Evolutionary conservation across 1,140 invertebrate genomes (phyloP).

Genomic region (Formica exsecta): DNA sequence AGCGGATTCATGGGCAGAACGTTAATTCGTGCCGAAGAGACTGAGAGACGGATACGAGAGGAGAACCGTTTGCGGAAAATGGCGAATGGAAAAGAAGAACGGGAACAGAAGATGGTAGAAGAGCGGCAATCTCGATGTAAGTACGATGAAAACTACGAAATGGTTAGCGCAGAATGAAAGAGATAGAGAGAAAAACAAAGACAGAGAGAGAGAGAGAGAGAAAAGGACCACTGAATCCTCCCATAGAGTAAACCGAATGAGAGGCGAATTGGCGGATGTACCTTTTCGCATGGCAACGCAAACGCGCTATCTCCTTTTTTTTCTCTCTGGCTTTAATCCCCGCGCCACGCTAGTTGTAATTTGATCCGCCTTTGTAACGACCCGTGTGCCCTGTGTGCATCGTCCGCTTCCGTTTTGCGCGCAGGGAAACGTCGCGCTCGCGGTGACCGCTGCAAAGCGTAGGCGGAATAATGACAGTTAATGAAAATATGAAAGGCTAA

Average conservation of each 20-base stretch:
- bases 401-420: constrained; percentile 36
- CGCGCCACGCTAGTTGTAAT: constrained; percentile 65
- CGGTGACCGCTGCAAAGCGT: constrained; percentile 32
- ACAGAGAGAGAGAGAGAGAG: too few species aligned
- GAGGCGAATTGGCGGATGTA: constrained; percentile 64
- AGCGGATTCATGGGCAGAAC: constrained; percentile 73
- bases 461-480: constrained; percentile 60
- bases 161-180: background rate
- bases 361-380: constrained; percentile 67
- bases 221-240: background rate
- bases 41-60: constrained; percentile 20
- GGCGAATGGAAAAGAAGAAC: constrained; percentile 33
- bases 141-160: constrained; percentile 9
- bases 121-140: constrained; percentile 21
- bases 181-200: background rate
- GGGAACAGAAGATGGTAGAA: constrained; percentile 22
- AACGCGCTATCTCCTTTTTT: constrained; percentile 56
- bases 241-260: constrained; percentile 14
- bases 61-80: constrained; percentile 40
- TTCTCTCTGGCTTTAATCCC: constrained; percentile 69
- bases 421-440: constrained; percentile 53
- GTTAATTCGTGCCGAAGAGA: constrained; percentile 71
- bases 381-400: constrained; percentile 9
- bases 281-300: constrained; percentile 67
- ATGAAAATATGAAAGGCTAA: constrained; percentile 60